Evolutionary conservation across 2,113 vertebrate genomes (phyloP), one percentile per base, ranked within the genome.

Genomic region (Nothocercus nigrocapillus): DNA sequence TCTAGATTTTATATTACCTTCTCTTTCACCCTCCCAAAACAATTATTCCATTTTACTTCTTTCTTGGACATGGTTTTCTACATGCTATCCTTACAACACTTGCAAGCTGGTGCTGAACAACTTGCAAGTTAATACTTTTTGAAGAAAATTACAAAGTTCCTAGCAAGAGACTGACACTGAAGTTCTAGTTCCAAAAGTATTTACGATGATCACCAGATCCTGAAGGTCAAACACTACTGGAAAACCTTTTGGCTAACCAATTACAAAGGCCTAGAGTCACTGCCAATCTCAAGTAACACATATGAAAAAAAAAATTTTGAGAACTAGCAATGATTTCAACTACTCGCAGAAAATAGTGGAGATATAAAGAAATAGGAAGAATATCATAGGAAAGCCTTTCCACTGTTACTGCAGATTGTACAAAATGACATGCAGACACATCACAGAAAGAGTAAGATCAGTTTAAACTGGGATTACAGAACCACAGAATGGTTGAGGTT

Each of bases 21-120:
- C 3, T 17, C 9, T 84, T 90, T 53, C 5, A 63, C 18, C 8
- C 3, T 63, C 20, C 4, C 2, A 69, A 20, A 13, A 58, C 75
- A 22, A 75, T 3, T 58, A 34, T 30, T 3, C 2, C 4, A 25
- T 82, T 82, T 78, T 34, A 3, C 19, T 78, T 81, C 42, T 82
- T 53, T 87, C 53, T 89, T 82, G 11, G 28, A 1, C 13, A 40
- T 30, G 38, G 9, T 1, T 89, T 86, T 58, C 47, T 49, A n/a
- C 4, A 24, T 21, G 3, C 42, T 1, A 42, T 72, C 47, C 2
- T 45, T 63, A 17, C 0, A 64, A 22, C 5, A 47, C 4, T 40
- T 25, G 1, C 27, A 59, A 47, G 3, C 1, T 42, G 27, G 44
- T 67, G 17, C 21, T 81, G 28, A 78, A 54, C 38, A 66, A 70